Evolutionary conservation across 2,113 vertebrate genomes (phyloP), one percentile per base, ranked within the genome.

Genomic region (Tringa solitaria): DNA sequence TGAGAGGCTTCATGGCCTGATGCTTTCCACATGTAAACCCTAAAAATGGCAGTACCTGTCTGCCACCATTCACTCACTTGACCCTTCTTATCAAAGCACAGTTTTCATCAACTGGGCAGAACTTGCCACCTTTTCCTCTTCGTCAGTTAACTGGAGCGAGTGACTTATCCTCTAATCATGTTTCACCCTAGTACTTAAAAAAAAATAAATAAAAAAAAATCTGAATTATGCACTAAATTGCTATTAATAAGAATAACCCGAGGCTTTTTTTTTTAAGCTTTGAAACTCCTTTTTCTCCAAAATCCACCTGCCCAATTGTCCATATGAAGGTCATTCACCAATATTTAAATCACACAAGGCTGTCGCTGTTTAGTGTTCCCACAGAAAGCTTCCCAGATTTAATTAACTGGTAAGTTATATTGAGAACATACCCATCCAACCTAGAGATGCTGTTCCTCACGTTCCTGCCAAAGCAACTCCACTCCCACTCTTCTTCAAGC

Each of bases 401-500:
- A 89, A 89, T 91, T 90, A 87, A 87, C 60, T 76, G 76, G 8
- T 67, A 84, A 65, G 27, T 90, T 64, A 72, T 13, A 46, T 3
- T 63, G 48, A 87, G 79, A 96, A 95, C 3, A 4, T n/a, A 94
- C 37, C 35, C 54, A 91, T 87, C 53, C 63, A 60, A 46, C 22
- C 46, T 41, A 57, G 9, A n/a, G 83, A 86, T 73, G 94, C 68
- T 91, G 33, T 37, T 92, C 84, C 48, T 84, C 67, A 35, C 16
- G 14, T 92, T 92, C 50, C 39, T 91, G 75, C 64, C 90, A 87
- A 94, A 94, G 86, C 37, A 89, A 61, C 56, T 72, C 74, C 75
- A 74, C 39, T 93, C 92, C 84, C 69, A 87, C 77, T 90, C 78
- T 57, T 90, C 48, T 48, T 84, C 33, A 73, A 95, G 79, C 61